Percentiles rank a stretch among this genome's conserved stretches.
Evolutionary conservation across 1,140 invertebrate genomes (phyloP).

Genomic region (Musca domestica): DNA sequence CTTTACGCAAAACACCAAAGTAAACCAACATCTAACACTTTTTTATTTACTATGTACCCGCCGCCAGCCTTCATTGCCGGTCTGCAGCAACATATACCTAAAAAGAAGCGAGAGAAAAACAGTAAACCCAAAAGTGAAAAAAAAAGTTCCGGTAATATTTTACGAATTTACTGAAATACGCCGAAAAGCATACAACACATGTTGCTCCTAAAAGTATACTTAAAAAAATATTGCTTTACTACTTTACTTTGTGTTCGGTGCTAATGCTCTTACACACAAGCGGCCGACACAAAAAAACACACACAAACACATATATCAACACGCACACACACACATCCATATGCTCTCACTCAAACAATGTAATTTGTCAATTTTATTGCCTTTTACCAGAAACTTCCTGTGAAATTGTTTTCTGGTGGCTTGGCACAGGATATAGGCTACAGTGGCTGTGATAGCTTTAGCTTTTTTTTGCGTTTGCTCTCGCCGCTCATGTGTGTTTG

Average conservation of each 20-base stretch:
- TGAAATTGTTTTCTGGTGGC: constrained; percentile 8
- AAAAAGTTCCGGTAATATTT: constrained; percentile 15
- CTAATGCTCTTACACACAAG: no score
- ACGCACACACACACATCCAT: background rate
- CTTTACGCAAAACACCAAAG: no score
- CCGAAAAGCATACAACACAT: constrained; percentile 4
- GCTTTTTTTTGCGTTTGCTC: no score
- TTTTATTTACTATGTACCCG: no score
- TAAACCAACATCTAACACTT: no score
- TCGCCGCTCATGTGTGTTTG: background rate
- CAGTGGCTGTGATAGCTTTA: no score
- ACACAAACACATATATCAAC: background rate
- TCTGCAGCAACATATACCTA: no score
- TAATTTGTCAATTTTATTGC: constrained; percentile 22
- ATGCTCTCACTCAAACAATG: background rate
- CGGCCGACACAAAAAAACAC: background rate
- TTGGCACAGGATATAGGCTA: background rate
- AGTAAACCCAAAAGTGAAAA: background rate
- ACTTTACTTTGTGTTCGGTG: no score
- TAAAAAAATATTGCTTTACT: background rate
- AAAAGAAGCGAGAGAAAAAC: no score
- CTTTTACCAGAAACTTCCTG: constrained; percentile 17
- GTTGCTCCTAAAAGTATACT: constrained; percentile 18
- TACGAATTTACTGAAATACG: constrained; percentile 7
- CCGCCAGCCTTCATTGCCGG: no score